Percentiles rank a stretch among this genome's conserved stretches.
Conservation (phyloP, 2,888 invertebrate genomes). For the Syrphus vitripennis region DNA sequence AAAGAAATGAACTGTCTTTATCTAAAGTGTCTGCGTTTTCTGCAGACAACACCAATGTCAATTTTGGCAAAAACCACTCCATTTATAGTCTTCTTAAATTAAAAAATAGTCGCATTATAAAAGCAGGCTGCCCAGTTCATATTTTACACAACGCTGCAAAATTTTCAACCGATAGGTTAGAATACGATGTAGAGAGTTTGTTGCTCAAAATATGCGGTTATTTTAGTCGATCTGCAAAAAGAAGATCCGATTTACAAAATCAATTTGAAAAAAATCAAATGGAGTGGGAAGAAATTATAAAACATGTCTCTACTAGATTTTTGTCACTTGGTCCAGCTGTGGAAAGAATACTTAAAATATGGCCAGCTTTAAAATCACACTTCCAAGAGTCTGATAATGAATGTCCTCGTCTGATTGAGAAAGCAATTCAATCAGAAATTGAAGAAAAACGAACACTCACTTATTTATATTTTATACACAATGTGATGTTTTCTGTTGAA, state of each 20-base stretch:
- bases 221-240: conserved; percentile 32
- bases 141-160: neutral
- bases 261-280: conserved; percentile 10
- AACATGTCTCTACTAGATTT: conserved; percentile 28
- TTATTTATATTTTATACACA: too few species aligned
- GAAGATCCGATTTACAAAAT: conserved; percentile 24
- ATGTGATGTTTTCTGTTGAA: neutral
- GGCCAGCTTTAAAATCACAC: conserved; percentile 3
- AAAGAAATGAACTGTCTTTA: conserved; percentile 21
- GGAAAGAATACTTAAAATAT: conserved; percentile 35
- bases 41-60: too few species aligned
- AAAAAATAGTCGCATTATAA: too few species aligned
- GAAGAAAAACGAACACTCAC: too few species aligned
- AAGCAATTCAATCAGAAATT: neutral
- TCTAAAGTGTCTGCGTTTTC: too few species aligned
- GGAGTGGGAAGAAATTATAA: conserved; percentile 40
- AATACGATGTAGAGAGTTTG: conserved; percentile 34
- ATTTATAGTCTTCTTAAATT: too few species aligned
- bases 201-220: conserved; percentile 16
- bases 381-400: conserved; percentile 9
- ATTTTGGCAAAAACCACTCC: too few species aligned
- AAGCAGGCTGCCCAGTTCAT: too few species aligned
- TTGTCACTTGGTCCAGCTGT: conserved; percentile 25
- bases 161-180: conserved; percentile 18
- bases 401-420: conserved; percentile 11